These are phyloP conservation scores for Pseudopleuronectes americanus DNA, from an alignment of 2,797 vertebrate species.

Conservation along the genomic window DNA sequence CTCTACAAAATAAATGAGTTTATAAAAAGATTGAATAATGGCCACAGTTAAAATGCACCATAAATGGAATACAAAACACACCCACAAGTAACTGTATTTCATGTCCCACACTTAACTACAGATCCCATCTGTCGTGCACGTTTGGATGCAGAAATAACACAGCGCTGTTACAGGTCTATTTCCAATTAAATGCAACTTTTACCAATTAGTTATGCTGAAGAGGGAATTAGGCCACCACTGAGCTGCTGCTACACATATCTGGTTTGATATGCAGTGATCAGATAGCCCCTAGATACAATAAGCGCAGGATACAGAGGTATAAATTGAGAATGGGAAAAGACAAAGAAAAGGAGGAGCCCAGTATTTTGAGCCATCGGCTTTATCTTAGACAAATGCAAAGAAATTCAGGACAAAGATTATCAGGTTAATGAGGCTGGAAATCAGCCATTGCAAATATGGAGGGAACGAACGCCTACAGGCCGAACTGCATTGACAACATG, in stretches of 20 bases:
- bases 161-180: conserved; percentile 1
- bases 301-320: conserved; percentile 24
- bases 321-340: conserved; percentile 33
- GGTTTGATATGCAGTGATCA: conserved; percentile 25
- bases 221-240: conserved; percentile 46
- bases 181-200: conserved; percentile 29
- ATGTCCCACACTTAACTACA: not conserved
- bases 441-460: conserved; percentile 3
- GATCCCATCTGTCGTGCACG: not conserved
- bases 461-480: not conserved
- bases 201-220: conserved; percentile 33
- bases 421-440: conserved; percentile 31
- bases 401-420: conserved; percentile 30
- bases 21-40: conserved; percentile 33
- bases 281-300: conserved; percentile 48
- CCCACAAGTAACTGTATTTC: not conserved
- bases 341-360: not conserved
- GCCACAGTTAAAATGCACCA: conserved; percentile 17
- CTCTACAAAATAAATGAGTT: conserved; percentile 58
- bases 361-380: conserved; percentile 12
- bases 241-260: conserved; percentile 31
- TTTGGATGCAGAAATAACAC: conserved; percentile 3
- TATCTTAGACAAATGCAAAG: conserved; percentile 20
- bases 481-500: conserved; percentile 13
- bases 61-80: conserved; percentile 1